Percentiles rank a stretch among this genome's conserved stretches.
Evolutionary conservation across 2,888 invertebrate genomes (phyloP).

Genomic region (Cantharis nigra): DNA sequence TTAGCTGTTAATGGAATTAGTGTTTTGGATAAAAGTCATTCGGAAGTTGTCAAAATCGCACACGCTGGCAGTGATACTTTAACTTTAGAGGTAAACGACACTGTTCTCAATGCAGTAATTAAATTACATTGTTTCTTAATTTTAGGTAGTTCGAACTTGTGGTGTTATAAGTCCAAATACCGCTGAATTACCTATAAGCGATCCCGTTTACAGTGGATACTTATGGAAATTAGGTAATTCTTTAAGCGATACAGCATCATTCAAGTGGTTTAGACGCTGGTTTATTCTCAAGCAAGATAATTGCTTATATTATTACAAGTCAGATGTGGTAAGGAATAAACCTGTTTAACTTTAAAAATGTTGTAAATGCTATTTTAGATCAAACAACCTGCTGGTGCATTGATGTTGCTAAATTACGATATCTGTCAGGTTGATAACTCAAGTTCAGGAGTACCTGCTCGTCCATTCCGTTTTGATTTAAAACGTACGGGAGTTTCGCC

Average conservation of each 20-base stretch:
- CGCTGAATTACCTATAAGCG: slow-evolving; percentile 63
- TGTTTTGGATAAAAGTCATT: slow-evolving; percentile 92
- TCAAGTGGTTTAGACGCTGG: slow-evolving; percentile 88
- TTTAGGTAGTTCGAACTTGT: slow-evolving; percentile 80
- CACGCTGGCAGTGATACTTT: slow-evolving; percentile 87
- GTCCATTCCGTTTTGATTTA: slow-evolving; percentile 67
- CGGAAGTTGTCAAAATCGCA: slow-evolving; percentile 91
- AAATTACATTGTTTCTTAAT: background rate
- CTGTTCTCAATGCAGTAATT: background rate
- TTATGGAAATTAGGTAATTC: slow-evolving; percentile 74
- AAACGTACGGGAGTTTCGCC: slow-evolving; percentile 72
- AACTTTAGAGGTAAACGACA: slow-evolving; percentile 70
- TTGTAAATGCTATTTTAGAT: slow-evolving; percentile 60
- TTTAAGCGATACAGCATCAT: slow-evolving; percentile 58
- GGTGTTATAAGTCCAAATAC: slow-evolving; percentile 75
- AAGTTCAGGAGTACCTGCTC: slow-evolving; percentile 68
- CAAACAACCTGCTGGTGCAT: slow-evolving; percentile 85
- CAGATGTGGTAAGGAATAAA: slow-evolving; percentile 70
- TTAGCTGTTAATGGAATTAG: slow-evolving; percentile 89
- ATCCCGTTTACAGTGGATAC: slow-evolving; percentile 74
- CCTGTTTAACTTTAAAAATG: too few species aligned
- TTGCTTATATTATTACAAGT: slow-evolving; percentile 94
- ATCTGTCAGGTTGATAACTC: slow-evolving; percentile 64
- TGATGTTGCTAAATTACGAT: slow-evolving; percentile 83
- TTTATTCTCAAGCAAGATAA: slow-evolving; percentile 90